Conservation (phyloP, 2,888 invertebrate genomes). For the Sinhomidia bicolor region DNA sequence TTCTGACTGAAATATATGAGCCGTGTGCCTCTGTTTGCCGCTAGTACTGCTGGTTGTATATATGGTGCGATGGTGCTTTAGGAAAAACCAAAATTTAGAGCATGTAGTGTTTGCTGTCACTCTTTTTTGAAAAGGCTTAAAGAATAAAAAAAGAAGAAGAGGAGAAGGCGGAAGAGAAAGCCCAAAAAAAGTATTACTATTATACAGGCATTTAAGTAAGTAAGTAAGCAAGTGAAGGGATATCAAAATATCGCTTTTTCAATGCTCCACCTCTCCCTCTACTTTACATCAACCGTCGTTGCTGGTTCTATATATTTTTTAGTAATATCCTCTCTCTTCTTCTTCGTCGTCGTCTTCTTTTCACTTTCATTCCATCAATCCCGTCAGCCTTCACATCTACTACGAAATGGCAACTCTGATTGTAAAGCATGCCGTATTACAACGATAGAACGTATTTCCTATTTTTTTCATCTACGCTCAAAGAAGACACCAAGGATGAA, state of each 20-base stretch:
- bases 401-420: conserved; percentile 45
- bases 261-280: neutral
- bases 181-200: conserved; percentile 56
- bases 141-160: conserved; percentile 43
- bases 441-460: too few species aligned
- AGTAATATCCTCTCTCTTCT: conserved; percentile 38
- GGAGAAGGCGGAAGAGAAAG: conserved; percentile 43
- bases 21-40: neutral
- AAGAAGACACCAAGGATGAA: conserved; percentile 44
- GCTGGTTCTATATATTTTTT: too few species aligned
- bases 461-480: conserved; percentile 54
- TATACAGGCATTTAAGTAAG: conserved; percentile 62
- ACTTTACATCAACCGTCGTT: neutral
- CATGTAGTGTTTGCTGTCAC: conserved; percentile 62
- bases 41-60: conserved; percentile 14
- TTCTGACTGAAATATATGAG: conserved; percentile 34
- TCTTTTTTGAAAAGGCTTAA: conserved; percentile 58
- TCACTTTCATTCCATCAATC: conserved; percentile 58
- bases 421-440: conserved; percentile 44
- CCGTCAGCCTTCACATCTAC: conserved; percentile 28
- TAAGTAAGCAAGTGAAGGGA: conserved; percentile 51
- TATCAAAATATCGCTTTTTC: conserved; percentile 37
- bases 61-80: conserved; percentile 33
- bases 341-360: too few species aligned
- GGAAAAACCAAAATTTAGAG: conserved; percentile 38